Percentiles rank a stretch among this genome's conserved stretches.
Conservation (phyloP, 2,113 vertebrate genomes). For the Pelusios castaneus region DNA sequence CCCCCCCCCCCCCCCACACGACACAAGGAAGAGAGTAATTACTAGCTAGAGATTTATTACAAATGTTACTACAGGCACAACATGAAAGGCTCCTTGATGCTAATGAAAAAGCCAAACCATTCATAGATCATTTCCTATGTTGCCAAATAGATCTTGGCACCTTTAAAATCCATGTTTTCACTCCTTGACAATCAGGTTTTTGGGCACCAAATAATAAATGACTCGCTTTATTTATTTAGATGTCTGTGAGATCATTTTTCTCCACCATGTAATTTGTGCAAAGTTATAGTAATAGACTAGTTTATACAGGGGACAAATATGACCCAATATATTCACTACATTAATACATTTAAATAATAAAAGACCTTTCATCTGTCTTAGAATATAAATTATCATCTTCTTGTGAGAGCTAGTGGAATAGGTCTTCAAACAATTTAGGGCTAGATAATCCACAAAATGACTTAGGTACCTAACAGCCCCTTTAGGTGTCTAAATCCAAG, state of each 20-base stretch:
- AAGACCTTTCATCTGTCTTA: conserved; percentile 30
- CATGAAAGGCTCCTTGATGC: neutral
- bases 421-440: neutral
- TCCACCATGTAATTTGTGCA: neutral
- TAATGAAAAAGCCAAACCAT: neutral
- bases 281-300: neutral
- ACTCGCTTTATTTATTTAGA: conserved; percentile 12
- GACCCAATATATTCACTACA: neutral
- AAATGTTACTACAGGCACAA: neutral
- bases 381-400: neutral
- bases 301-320: neutral
- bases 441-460: neutral
- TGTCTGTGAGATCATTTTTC: neutral
- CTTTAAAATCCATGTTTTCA: conserved; percentile 18
- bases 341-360: neutral
- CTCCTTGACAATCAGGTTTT: conserved; percentile 7
- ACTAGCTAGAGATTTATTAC: neutral
- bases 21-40: no score
- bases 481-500: neutral
- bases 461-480: neutral
- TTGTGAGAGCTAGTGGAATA: neutral
- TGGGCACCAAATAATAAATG: neutral
- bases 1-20: no score
- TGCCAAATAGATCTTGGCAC: neutral
- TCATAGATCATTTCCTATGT: neutral